Evolutionary conservation across 2,113 vertebrate species (phyloP), one percentile per base, ranked within the genome.

Genomic region (Sturnira hondurensis): DNA sequence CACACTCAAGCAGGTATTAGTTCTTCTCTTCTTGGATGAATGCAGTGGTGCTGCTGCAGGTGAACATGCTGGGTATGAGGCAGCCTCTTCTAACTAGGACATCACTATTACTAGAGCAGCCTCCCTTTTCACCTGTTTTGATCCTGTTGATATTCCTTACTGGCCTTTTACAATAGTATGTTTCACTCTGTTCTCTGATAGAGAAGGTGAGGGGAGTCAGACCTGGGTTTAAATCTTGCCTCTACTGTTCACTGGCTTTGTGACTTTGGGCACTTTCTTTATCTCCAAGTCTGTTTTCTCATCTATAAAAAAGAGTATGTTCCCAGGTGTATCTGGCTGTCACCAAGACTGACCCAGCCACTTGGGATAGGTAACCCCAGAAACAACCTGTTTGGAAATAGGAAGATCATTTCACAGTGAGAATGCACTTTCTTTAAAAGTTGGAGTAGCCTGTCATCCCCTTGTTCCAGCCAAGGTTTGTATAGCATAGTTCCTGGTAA

Each of bases 1-100:
- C 24, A 28, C 58, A 61, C 24, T 28, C 58, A 61, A 61, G 58
- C 56, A 58, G 1, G 56, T 26, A 10, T 61, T 28, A 28, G 68
- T 87, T 95, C 95, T 96, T 54, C 31, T 92, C 71, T 67, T 74
- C 83, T 17, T 47, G 4, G 84, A 70, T 68, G 78, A 80, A 65
- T 47, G 7, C 7, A 52, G 17, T 10, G n/a, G 36, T 19, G 1
- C 56, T 41, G 56, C 91, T 63, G n/a, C n/a, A 76, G 45, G 73
- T 67, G 86, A 80, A 74, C 7, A 31, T 87, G 76, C 93, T 87
- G 20, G 63, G 84, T 54, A 54, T 19, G 10, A 7, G 11, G 33
- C 63, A 12, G 85, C 63, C 70, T 84, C 43, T 67, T 90, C 68
- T 70, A 86, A 47, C 81, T 70, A 52, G 56, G 68, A 52, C 58